Conservation (phyloP, 35 echinoderm and acorn worm genomes). For the Diadema setosum region DNA sequence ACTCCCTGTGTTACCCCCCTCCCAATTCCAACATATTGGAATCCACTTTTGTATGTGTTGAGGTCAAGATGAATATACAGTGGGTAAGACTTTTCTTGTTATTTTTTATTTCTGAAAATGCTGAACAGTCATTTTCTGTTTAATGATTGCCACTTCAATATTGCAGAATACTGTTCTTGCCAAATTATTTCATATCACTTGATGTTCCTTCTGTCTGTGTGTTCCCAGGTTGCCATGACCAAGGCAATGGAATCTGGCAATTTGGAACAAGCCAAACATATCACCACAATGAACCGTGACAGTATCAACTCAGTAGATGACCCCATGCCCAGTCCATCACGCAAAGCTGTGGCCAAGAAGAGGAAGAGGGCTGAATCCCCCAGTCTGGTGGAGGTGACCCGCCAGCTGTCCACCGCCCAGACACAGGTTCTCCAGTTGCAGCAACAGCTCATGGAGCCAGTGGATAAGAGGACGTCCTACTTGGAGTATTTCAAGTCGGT, state of each 20-base stretch:
- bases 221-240: background rate
- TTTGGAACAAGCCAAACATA: constrained; percentile 19
- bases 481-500: constrained; percentile 31
- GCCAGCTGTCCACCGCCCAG: background rate
- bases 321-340: constrained; percentile 9
- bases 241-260: constrained; percentile 41
- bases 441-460: background rate
- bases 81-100: background rate
- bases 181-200: background rate
- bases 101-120: background rate
- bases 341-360: background rate
- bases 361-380: constrained; percentile 18
- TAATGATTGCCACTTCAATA: background rate
- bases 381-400: constrained; percentile 17
- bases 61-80: background rate
- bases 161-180: constrained; percentile 2
- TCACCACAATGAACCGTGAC: background rate
- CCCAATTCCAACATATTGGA: background rate
- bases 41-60: background rate
- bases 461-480: constrained; percentile 11
- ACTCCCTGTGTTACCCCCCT: background rate
- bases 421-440: constrained; percentile 6
- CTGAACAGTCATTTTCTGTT: background rate
- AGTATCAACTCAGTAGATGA: constrained; percentile 8
- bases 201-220: background rate